Evolutionary conservation across 2,797 vertebrate genomes (phyloP).

Genomic region (Sciurus carolinensis): DNA sequence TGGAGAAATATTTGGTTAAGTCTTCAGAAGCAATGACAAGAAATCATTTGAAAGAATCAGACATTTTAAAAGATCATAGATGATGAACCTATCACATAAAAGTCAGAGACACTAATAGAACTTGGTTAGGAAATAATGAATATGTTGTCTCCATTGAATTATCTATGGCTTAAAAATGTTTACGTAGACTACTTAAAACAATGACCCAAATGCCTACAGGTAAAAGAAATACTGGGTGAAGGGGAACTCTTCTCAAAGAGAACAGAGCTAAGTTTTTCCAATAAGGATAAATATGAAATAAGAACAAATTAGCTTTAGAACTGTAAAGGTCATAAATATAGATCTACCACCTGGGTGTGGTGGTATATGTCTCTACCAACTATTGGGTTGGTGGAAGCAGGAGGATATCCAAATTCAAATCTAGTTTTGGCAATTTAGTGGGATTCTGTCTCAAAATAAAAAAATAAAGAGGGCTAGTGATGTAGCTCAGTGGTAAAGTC

Average conservation of each 20-base stretch:
- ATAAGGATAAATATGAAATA: background rate
- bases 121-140: slow-evolving; percentile 6
- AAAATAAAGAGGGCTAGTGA: too few species aligned
- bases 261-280: background rate
- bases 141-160: background rate
- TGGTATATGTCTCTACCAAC: too few species aligned
- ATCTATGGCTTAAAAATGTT: background rate
- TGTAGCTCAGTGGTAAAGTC: too few species aligned
- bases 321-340: background rate
- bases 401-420: too few species aligned
- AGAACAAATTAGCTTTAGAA: background rate
- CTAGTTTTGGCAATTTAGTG: too few species aligned
- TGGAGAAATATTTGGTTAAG: slow-evolving; percentile 37
- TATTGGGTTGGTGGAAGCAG: too few species aligned
- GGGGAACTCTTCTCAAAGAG: background rate
- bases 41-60: background rate
- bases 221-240: background rate
- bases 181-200: slow-evolving; percentile 1
- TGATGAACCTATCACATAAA: background rate
- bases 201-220: background rate
- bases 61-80: background rate
- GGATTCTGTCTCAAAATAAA: too few species aligned
- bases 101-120: background rate
- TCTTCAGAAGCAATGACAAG: rapidly evolving
- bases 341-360: background rate